Evolutionary conservation across 2,888 invertebrate genomes (phyloP), one percentile per base, ranked within the genome.

Genomic region (Phengaris alcon): DNA sequence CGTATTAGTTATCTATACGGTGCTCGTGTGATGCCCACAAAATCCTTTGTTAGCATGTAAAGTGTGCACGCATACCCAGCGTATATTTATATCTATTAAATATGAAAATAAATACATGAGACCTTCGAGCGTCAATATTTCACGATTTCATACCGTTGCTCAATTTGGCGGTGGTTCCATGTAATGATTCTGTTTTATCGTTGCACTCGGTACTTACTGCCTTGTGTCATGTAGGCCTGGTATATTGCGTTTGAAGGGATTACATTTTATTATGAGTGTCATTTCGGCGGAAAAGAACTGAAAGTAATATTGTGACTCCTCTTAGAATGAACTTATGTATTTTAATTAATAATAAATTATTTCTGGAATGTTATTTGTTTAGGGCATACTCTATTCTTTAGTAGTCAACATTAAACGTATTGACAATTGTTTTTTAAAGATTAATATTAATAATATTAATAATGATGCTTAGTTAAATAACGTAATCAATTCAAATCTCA

Each of bases 1-100:
- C 83, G 83, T 88, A 88, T 90, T 87, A 87, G 85, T 86, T 88
- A 86, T 84, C 84, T 82, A 82, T 84, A 82, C 83, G 83, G 86
- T 85, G 87, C 86, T 84, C 83, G 82, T 83, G 83, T 86, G 87
- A 85, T 86, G 82, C 81, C 79, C 83, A 81, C 85, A 84, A 84
- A 79, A 76, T 77, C 77, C 77, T 80, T 81, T 82, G 80, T 77
- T 76, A 70, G 74, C 48, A 68, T 46, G 13, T 68, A 46, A n/a
- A 68, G 81, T 83, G 79, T 83, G 79, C 70, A 51, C 52, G 70
- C 72, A 46, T 6, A 52, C 52, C 15, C 3, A 46, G 51, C 4
- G 51, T 48, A 15, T 51, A 51, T 54, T 54, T 52, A 72, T 52
- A 70, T 52, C 70, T 72, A 54, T 72, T 52, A 54, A 13, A 72